These are phyloP conservation scores for Neoaliturus tenellus DNA, from an alignment of 2,888 invertebrate species.

Conservation along the genomic window DNA sequence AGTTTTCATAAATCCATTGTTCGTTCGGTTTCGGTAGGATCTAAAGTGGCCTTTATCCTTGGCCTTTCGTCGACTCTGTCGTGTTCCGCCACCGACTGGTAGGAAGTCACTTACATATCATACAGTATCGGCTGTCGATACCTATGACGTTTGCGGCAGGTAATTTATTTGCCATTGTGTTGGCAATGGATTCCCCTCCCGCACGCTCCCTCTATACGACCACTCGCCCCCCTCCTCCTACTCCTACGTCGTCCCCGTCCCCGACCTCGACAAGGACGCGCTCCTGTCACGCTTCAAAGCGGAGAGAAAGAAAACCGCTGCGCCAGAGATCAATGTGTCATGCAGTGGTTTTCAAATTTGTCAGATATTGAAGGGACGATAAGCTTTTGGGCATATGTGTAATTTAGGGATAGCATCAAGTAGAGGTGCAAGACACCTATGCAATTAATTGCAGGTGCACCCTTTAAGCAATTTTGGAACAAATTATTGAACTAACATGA, in stretches of 20 bases:
- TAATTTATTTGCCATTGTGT: slow-evolving; percentile 36
- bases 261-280: neutral
- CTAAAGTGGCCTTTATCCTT: neutral
- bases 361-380: no score
- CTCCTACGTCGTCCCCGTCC: neutral
- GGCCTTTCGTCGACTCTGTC: neutral
- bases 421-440: no score
- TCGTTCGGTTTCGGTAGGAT: no score
- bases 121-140: slow-evolving; percentile 6
- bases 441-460: no score
- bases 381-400: no score
- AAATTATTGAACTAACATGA: no score
- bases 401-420: no score
- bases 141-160: slow-evolving; percentile 16
- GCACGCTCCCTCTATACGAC: neutral
- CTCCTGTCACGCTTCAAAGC: neutral
- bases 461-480: no score
- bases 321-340: no score
- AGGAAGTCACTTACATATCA: neutral
- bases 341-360: no score
- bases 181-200: slow-evolving; percentile 14
- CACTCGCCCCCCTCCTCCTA: neutral
- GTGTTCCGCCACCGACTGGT: neutral
- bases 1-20: no score
- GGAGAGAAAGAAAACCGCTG: no score